phyloP scores from a whole-genome alignment of 2,888 invertebrate species.

The Melieria crassipennis region DNA sequence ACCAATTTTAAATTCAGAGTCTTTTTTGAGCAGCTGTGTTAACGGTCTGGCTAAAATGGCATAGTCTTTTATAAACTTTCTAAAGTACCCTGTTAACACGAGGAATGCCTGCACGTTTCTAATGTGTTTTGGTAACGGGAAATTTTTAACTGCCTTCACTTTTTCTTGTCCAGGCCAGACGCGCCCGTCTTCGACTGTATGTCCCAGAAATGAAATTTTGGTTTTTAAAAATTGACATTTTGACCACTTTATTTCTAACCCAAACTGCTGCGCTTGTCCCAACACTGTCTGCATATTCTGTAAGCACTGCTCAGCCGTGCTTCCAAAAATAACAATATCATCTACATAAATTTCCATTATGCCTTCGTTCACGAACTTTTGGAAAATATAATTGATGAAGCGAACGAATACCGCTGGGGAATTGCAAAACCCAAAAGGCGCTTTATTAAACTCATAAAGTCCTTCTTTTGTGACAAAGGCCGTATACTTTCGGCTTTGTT shows the following conservation, averaged over 20 bases:
- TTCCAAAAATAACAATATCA: constrained; percentile 38
- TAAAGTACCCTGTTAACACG: constrained; percentile 26
- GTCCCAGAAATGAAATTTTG: constrained; percentile 35
- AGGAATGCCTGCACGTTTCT: constrained; percentile 20
- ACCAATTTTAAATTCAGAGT: background rate
- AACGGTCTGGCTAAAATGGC: constrained; percentile 8
- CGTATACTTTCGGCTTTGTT: constrained; percentile 27
- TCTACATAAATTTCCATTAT: constrained; percentile 37
- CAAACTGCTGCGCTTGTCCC: constrained; percentile 24
- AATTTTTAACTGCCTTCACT: constrained; percentile 30
- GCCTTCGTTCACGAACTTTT: constrained; percentile 24
- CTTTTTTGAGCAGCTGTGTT: background rate
- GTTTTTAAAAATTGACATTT: constrained; percentile 40
- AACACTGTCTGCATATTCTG: constrained; percentile 28
- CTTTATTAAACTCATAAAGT: constrained; percentile 31
- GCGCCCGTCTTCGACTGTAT: constrained; percentile 9
- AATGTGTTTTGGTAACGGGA: constrained; percentile 30
- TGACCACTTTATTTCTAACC: constrained; percentile 40
- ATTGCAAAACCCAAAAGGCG: constrained; percentile 39
- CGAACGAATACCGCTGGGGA: constrained; percentile 36
- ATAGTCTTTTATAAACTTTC: constrained; percentile 18
- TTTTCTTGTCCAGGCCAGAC: constrained; percentile 35
- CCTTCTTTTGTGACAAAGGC: constrained; percentile 33
- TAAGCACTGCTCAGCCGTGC: constrained; percentile 32
- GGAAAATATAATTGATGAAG: constrained; percentile 37